Base-by-base conservation (phyloP, 1,140 invertebrate genomes). In the Drosophila sturtevanti region DNA sequence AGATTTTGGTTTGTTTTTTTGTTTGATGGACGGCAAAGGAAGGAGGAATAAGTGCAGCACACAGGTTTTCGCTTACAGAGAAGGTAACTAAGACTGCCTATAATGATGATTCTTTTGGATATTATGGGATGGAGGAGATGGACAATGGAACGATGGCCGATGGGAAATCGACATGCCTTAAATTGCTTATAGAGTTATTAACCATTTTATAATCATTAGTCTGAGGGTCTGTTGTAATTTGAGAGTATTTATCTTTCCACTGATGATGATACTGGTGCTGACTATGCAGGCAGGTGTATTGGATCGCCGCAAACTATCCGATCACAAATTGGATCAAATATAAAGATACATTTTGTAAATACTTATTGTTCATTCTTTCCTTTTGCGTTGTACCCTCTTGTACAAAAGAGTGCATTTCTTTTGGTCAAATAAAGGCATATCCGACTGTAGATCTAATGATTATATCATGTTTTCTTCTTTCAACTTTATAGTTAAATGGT, bases 111-210 rank as follows among this genome's bases (percentile, higher is more conserved):
- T 31, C 11, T 38, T 16, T 11, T 58, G 55, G 38, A 34, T 58
- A 18, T 14, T 11, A 41, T 41, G 38, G n/a, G 38, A 41, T 31
- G n/a, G 38, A 14, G 41, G 7, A 10, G 41, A 1, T 10, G 41
- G 18, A 48, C 41, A 48, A 48, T 48, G 16, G 11, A 21, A 21
- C 4, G 41, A 48, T 9, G 0, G 37, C n/a, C n/a, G 37, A 38
- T 9, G 0, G 37, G 38, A 54, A 56, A 62, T 38, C 38, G 65
- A 62, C 41, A 37, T 62, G 65, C 66, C 66, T 64, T 64, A 77
- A 80, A 85, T 86, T 81, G 73, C 81, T 74, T 77, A 86, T 85
- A 81, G 77, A 85, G 81, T 85, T 85, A 85, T 85, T 85, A 85
- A 80, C 67, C 51, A 75, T 75, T 72, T 75, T 41, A 62, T 66